Conservation (phyloP, 1,140 invertebrate genomes). For the Cherax quadricarinatus region DNA sequence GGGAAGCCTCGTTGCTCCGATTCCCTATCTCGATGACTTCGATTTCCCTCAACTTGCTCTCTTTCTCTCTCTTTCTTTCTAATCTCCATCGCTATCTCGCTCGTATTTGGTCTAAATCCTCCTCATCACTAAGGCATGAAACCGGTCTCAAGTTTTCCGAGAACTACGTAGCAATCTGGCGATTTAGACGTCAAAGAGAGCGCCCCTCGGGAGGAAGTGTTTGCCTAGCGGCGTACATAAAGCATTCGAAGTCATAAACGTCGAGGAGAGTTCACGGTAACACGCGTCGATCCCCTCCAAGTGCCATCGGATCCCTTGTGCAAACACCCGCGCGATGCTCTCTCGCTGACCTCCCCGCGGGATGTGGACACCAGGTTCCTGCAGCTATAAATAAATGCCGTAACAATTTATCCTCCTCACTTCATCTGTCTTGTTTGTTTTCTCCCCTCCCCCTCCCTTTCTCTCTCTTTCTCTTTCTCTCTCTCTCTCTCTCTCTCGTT, state of each 20-base stretch:
- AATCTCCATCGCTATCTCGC: neutral
- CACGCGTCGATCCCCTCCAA: conserved; percentile 60
- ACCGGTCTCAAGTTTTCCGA: neutral
- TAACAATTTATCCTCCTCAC: neutral
- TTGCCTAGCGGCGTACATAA: conserved; percentile 31
- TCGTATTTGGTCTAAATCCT: too few relatives aligned
- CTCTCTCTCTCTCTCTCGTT: neutral
- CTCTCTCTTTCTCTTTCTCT: conserved; percentile 1
- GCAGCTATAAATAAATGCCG: conserved; percentile 1
- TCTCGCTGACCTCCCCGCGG: neutral
- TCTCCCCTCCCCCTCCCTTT: neutral
- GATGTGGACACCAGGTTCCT: neutral
- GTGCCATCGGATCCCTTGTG: conserved; percentile 57
- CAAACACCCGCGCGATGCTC: conserved; percentile 47
- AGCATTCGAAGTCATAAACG: conserved; percentile 57
- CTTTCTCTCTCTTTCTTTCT: neutral
- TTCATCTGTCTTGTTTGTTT: neutral
- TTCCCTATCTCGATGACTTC: conserved; percentile 18
- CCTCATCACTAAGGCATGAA: neutral
- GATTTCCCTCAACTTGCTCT: neutral
- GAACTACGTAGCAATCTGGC: neutral
- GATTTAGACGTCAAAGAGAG: neutral
- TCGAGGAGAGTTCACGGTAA: conserved; percentile 52
- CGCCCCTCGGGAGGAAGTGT: neutral
- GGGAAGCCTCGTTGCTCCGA: conserved; percentile 31